A percentile compares a stretch with the other conserved stretches of the same genome.
Evolutionary conservation across 1,140 invertebrate species (phyloP).

Genomic region (Diorhabda carinulata): DNA sequence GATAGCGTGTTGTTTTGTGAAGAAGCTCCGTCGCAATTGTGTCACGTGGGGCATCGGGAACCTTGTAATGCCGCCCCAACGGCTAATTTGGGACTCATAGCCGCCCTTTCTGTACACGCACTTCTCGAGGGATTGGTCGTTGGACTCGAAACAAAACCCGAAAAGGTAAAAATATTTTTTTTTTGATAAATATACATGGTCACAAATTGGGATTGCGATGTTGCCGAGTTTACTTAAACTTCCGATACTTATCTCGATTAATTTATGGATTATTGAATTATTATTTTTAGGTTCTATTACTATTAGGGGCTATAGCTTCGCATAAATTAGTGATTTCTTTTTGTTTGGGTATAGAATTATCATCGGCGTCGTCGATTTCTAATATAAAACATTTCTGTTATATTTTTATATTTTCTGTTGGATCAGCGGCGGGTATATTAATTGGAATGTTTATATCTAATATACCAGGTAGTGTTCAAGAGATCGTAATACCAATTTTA

Average conservation of each 20-base stretch:
- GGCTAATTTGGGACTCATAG: conserved; percentile 58
- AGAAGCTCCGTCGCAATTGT: conserved; percentile 54
- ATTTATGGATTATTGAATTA: not conserved
- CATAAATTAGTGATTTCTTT: conserved; percentile 78
- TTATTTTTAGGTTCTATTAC: conserved; percentile 58
- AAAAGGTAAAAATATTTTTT: conserved; percentile 53
- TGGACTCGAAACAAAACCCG: conserved; percentile 62
- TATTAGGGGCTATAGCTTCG: conserved; percentile 66
- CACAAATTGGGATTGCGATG: no score
- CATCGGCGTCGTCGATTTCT: conserved; percentile 49
- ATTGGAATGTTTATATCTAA: conserved; percentile 59
- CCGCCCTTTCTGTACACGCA: conserved; percentile 73
- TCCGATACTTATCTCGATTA: not conserved
- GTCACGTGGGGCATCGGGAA: conserved; percentile 59
- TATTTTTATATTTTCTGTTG: conserved; percentile 61
- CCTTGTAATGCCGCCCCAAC: conserved; percentile 56
- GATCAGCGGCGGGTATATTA: conserved; percentile 64
- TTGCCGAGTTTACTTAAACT: not conserved
- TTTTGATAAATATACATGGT: conserved; percentile 1
- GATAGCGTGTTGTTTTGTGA: conserved; percentile 32
- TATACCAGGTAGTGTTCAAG: conserved; percentile 47
- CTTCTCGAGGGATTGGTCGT: conserved; percentile 80
- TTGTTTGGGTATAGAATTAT: conserved; percentile 69
- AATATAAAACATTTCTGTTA: conserved; percentile 55
- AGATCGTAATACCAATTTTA: conserved; percentile 54